These are phyloP conservation scores for Araneus ventricosus DNA, from an alignment of 1,140 invertebrate species.

Conservation along the genomic window DNA sequence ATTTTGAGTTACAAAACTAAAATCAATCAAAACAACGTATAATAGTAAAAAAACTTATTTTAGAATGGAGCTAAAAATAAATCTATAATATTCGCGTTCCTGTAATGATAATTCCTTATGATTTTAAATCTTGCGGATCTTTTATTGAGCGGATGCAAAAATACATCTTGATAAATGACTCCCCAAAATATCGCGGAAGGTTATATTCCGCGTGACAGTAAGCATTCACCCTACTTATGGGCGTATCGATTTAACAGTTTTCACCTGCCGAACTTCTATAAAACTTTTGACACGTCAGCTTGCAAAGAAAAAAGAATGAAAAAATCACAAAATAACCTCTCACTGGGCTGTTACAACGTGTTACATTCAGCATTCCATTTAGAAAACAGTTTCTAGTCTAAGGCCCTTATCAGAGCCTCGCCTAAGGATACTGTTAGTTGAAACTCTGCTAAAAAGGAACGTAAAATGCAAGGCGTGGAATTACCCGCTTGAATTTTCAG, in stretches of 20 bases:
- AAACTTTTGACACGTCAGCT: slow-evolving; percentile 25
- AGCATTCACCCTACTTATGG: neutral
- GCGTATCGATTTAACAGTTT: slow-evolving; percentile 27
- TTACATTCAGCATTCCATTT: slow-evolving; percentile 25
- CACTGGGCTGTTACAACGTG: neutral
- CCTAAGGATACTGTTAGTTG: slow-evolving; percentile 20
- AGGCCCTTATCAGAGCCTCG: neutral
- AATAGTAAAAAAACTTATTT: no score
- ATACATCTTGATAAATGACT: slow-evolving; percentile 30
- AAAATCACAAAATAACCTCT: neutral
- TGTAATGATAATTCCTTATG: no score
- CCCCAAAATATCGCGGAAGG: slow-evolving; percentile 24
- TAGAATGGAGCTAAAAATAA: no score
- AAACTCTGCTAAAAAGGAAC: slow-evolving; percentile 24
- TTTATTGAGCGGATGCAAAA: neutral
- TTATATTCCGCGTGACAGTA: neutral
- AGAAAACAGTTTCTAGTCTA: slow-evolving; percentile 18
- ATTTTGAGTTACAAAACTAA: no score
- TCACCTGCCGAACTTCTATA: slow-evolving; percentile 36
- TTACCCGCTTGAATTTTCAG: slow-evolving; percentile 3
- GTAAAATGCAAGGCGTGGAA: slow-evolving; percentile 28
- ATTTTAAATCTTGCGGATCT: neutral
- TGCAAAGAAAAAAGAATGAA: neutral
- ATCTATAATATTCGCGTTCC: no score
- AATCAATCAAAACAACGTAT: no score